Evolutionary conservation across 2,797 vertebrate species (phyloP).

Genomic region (Macropodus opercularis): DNA sequence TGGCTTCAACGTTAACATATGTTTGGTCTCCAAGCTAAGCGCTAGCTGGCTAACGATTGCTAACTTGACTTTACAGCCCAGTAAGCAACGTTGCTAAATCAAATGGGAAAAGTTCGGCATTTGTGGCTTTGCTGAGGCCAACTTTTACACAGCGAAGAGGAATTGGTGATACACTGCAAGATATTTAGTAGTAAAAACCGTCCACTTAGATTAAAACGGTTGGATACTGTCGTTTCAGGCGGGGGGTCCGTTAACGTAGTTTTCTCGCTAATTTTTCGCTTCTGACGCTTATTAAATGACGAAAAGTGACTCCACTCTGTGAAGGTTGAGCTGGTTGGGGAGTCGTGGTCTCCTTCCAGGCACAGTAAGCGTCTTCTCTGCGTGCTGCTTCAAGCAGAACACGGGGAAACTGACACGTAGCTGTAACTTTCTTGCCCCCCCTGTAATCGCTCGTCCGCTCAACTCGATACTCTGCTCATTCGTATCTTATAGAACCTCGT

Average conservation of each 20-base stretch:
- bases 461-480: neutral
- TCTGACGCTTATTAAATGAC: neutral
- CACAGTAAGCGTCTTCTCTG: neutral
- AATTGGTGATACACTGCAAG: no score
- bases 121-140: neutral
- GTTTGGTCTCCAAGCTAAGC: slow-evolving; percentile 64
- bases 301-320: neutral
- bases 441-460: slow-evolving; percentile 41
- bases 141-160: neutral
- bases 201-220: no score
- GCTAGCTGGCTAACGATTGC: slow-evolving; percentile 10
- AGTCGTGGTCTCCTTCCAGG: neutral
- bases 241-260: neutral
- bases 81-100: slow-evolving; percentile 3
- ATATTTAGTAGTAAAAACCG: no score
- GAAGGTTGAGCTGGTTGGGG: neutral
- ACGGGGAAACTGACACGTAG: slow-evolving; percentile 80
- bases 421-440: slow-evolving; percentile 45
- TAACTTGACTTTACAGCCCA: slow-evolving; percentile 4
- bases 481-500: neutral
- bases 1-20: slow-evolving; percentile 52
- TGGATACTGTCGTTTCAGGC: neutral
- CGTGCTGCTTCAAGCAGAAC: slow-evolving; percentile 34
- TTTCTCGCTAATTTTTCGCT: neutral
- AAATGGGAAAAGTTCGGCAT: slow-evolving; percentile 11